Base-by-base conservation (phyloP, 2,113 vertebrate species). In the Meles meles region DNA sequence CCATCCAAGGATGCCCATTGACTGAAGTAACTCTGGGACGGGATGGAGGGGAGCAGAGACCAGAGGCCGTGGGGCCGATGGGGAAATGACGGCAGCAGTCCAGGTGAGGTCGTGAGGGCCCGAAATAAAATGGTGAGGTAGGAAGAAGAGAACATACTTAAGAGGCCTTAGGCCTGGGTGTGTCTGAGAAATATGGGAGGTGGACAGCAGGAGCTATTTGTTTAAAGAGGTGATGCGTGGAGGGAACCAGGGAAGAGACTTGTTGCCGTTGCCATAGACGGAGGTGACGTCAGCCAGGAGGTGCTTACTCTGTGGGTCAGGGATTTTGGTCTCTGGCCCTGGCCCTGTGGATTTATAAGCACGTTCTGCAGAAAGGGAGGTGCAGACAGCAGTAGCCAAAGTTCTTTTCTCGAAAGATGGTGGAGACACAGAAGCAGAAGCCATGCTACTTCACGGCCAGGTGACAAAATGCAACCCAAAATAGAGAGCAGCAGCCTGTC, bases 391-490 rank as follows among this genome's bases (percentile, higher is more conserved):
- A 87, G 39, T 37, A 61, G 65, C 77, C 52, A 25, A 11, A 47
- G 42, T 34, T 57, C 7, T 89, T 86, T 69, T 31, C 65, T 95
- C 55, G 21, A 72, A 89, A 92, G 67, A 67, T 8, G 0, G 13
- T 12, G 3, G 74, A 76, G 49, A 39, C 39, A 55, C 69, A 82
- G 49, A 87, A 85, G 7, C 76, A 37, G 6, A 39, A 57, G n/a
- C 21, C 84, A 55, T 0, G 2, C 34, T 67, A 12, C 52, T 52
- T 63, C 14, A 0, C 34, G 37, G 44, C 47, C 47, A 29, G 25
- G 31, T 80, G 57, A 85, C 34, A 79, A 89, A 95, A 89, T n/a
- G 27, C 25, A 27, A 55, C 69, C 85, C 72, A 34, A 23, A 76
- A 65, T 12, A 86, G n/a, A 93, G 23, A 93, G 39, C 7, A 0